Percentiles rank a stretch among this genome's conserved stretches.
Evolutionary conservation across 2,888 invertebrate species (phyloP).

Genomic region (Pharmacophagus antenor): DNA sequence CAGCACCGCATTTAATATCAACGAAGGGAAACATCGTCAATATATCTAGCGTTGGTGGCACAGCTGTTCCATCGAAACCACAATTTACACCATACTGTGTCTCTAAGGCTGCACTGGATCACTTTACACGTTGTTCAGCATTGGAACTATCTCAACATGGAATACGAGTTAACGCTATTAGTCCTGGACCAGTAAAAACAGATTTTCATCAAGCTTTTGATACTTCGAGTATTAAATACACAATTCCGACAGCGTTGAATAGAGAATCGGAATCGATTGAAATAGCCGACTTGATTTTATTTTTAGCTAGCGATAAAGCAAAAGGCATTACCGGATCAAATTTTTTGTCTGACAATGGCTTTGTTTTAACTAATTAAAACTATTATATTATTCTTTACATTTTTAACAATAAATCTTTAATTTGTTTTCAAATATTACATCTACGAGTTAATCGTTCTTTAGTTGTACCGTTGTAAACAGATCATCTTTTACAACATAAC

Average conservation of each 20-base stretch:
- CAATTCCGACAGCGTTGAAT: conserved; percentile 28
- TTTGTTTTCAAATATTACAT: no score
- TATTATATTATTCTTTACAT: no score
- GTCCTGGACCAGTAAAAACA: conserved; percentile 52
- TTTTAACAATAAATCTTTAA: no score
- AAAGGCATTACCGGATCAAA: conserved; percentile 44
- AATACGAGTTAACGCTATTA: conserved; percentile 73
- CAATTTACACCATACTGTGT: conserved; percentile 47
- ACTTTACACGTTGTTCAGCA: conserved; percentile 38
- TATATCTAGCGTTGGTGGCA: conserved; percentile 47
- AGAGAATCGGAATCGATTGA: conserved; percentile 38
- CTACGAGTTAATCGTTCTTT: no score
- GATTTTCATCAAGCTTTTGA: conserved; percentile 57
- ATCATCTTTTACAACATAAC: no score
- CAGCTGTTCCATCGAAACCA: conserved; percentile 66
- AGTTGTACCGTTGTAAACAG: no score
- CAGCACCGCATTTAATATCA: conserved; percentile 43
- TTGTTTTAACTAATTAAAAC: no score
- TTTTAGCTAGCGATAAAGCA: conserved; percentile 45
- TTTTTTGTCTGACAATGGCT: conserved; percentile 37
- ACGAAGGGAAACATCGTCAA: conserved; percentile 53
- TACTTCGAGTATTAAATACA: neutral
- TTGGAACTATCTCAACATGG: conserved; percentile 86
- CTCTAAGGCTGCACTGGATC: conserved; percentile 45
- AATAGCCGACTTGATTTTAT: conserved; percentile 51